Evolutionary conservation across 2,113 vertebrate genomes (phyloP).

Genomic region (Sciurus niger): DNA sequence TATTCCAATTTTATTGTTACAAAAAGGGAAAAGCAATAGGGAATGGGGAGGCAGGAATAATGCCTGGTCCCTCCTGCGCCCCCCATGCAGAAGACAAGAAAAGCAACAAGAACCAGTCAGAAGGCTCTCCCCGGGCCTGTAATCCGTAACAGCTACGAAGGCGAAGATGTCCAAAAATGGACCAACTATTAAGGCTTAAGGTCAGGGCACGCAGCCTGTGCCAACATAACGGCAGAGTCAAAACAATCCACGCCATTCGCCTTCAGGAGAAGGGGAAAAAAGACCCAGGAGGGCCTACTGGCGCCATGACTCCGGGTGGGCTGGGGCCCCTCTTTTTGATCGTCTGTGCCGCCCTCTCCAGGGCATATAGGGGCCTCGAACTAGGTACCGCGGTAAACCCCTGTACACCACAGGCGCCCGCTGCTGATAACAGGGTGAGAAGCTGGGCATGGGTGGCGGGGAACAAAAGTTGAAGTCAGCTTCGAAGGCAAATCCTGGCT

Average conservation of each 20-base stretch:
- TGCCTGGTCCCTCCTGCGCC: not conserved
- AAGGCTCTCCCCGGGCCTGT: not conserved
- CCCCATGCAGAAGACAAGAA: too few relatives aligned
- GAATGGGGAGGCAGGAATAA: not conserved
- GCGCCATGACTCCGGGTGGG: not conserved
- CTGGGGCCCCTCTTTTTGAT: not conserved
- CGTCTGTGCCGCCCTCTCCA: not conserved
- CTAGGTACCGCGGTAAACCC: not conserved
- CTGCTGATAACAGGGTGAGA: not conserved
- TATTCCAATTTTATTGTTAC: conserved; percentile 55
- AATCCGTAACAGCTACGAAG: not conserved
- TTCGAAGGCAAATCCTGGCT: conserved; percentile 16
- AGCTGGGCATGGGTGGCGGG: not conserved
- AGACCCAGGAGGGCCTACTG: not conserved
- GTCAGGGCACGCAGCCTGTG: not conserved
- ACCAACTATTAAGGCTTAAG: not conserved
- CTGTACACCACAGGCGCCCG: conserved; percentile 48
- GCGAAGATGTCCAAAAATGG: not conserved
- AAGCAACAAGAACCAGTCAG: not conserved
- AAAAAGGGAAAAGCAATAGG: conserved; percentile 29
- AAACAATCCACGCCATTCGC: not conserved
- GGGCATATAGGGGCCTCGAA: not conserved
- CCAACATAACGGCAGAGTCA: not conserved
- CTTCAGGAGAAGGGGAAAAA: not conserved
- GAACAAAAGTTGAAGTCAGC: not conserved